phyloP scores from a whole-genome alignment of 2,113 vertebrate species.

The Paralichthys olivaceus region DNA sequence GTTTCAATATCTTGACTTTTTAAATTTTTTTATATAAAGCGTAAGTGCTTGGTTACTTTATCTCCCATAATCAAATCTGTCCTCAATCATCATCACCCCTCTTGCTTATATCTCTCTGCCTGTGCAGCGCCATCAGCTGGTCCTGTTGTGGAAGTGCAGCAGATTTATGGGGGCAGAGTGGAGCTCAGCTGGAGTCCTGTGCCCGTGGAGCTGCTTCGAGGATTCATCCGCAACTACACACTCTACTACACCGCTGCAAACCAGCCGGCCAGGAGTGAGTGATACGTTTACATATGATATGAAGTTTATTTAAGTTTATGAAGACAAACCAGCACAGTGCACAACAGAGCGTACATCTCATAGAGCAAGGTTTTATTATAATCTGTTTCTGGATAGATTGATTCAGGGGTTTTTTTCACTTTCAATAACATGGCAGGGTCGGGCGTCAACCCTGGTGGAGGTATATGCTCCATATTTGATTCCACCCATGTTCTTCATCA shows the following conservation, averaged over 20 bases:
- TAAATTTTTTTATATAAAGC: no score
- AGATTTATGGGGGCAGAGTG: constrained; percentile 42
- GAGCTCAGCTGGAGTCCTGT: constrained; percentile 72
- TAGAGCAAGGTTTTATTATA: no score
- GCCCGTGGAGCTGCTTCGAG: constrained; percentile 72
- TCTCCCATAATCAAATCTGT: neutral
- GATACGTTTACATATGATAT: neutral
- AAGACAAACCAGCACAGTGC: neutral
- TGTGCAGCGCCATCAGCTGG: constrained; percentile 71
- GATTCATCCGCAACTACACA: constrained; percentile 76
- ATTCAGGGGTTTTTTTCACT: no score
- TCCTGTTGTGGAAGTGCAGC: constrained; percentile 52
- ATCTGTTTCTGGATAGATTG: no score
- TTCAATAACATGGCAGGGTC: no score
- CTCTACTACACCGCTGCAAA: constrained; percentile 57
- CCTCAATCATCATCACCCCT: neutral
- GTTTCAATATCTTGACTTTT: no score
- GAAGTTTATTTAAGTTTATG: no score
- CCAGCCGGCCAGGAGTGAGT: constrained; percentile 61
- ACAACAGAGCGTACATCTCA: neutral
- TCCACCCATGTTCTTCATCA: no score
- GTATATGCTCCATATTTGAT: no score
- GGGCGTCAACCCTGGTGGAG: no score
- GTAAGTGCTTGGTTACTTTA: no score
- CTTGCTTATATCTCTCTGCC: constrained; percentile 13